A percentile compares a stretch with the other conserved stretches of the same genome.
Evolutionary conservation across 2,113 vertebrate genomes (phyloP).

Genomic region (Stegastes partitus): DNA sequence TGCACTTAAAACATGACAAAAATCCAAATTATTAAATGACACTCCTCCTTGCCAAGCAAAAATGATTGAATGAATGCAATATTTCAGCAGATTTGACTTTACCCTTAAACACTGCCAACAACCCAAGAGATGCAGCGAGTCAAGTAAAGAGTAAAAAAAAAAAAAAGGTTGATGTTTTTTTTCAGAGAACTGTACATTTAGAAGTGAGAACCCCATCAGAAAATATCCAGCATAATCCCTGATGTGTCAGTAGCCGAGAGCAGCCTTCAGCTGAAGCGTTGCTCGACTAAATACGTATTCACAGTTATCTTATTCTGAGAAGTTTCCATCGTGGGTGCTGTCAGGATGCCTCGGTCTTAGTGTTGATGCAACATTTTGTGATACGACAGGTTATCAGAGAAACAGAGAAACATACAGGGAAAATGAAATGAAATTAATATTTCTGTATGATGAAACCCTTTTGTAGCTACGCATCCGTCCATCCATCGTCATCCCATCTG

Average conservation of each 20-base stretch:
- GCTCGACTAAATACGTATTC: slow-evolving; percentile 69
- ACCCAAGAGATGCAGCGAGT: not conserved
- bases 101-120: slow-evolving; percentile 1
- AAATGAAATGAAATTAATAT: slow-evolving; percentile 11
- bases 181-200: slow-evolving; percentile 29
- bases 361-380: slow-evolving; percentile 40
- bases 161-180: not conserved
- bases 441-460: slow-evolving; percentile 11
- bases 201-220: slow-evolving; percentile 21
- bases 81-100: slow-evolving; percentile 20
- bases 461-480: not conserved
- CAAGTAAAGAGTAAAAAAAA: slow-evolving; percentile 8
- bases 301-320: slow-evolving; percentile 62
- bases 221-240: slow-evolving; percentile 32
- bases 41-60: not conserved
- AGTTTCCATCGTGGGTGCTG: slow-evolving; percentile 64
- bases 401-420: slow-evolving; percentile 11
- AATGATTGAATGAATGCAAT: slow-evolving; percentile 19
- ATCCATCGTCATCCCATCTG: not conserved
- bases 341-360: slow-evolving; percentile 52
- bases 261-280: slow-evolving; percentile 48
- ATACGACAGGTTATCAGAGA: slow-evolving; percentile 50
- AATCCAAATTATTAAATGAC: slow-evolving; percentile 36
- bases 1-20: slow-evolving; percentile 39
- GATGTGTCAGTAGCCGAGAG: slow-evolving; percentile 37